These are phyloP conservation scores for Zelostemma sp. DNA, from an alignment of 1,140 invertebrate genomes.

Conservation along the genomic window DNA sequence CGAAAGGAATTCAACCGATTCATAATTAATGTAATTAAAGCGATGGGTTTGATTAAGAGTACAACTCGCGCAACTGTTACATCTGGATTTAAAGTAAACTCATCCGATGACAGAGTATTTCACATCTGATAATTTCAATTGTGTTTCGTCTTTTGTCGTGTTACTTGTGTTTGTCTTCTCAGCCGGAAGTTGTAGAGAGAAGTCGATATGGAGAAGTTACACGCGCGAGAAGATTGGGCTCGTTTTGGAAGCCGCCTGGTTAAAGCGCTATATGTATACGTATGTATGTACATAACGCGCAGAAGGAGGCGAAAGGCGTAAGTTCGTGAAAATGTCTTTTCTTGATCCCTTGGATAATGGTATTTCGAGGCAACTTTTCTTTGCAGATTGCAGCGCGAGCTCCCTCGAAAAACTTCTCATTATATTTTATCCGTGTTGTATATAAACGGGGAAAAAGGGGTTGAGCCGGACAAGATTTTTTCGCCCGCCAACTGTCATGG, in stretches of 20 bases:
- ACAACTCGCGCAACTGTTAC: background rate
- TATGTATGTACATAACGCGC: background rate
- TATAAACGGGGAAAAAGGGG: slow-evolving; percentile 1
- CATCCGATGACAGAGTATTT: slow-evolving; percentile 32
- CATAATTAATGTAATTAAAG: no score
- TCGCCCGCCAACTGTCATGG: no score
- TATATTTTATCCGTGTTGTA: slow-evolving; percentile 42
- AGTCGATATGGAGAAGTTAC: slow-evolving; percentile 46
- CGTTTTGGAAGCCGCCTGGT: slow-evolving; percentile 31
- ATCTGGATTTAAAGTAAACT: slow-evolving; percentile 14
- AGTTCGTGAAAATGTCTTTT: slow-evolving; percentile 45
- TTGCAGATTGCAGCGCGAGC: slow-evolving; percentile 34
- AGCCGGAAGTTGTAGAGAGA: slow-evolving; percentile 35
- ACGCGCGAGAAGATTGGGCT: slow-evolving; percentile 45
- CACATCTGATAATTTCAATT: slow-evolving; percentile 33
- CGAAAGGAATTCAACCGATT: no score
- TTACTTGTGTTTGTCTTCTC: slow-evolving; percentile 47
- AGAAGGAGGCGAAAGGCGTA: slow-evolving; percentile 21
- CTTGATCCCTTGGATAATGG: slow-evolving; percentile 46
- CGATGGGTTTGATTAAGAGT: no score
- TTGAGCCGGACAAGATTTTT: no score
- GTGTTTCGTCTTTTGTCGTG: slow-evolving; percentile 36
- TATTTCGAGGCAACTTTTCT: slow-evolving; percentile 48
- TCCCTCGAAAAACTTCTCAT: slow-evolving; percentile 34
- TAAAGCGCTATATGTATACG: slow-evolving; percentile 13